These are phyloP conservation scores for Botrylloides violaceus DNA, from an alignment of 23 tunicate species.

Conservation along the genomic window DNA sequence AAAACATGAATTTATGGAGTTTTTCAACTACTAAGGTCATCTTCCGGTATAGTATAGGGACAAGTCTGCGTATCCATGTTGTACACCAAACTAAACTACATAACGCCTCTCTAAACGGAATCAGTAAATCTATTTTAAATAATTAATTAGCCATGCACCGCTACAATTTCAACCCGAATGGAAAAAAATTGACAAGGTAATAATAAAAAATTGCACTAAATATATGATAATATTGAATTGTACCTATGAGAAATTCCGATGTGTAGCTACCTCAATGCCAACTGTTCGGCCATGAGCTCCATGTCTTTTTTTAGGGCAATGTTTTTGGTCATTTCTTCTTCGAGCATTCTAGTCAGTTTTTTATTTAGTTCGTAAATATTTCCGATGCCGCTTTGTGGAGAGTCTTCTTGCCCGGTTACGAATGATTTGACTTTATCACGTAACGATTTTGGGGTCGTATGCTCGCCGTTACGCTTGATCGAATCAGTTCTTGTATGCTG, in stretches of 20 bases:
- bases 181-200: too few species aligned
- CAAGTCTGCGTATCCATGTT: too few species aligned
- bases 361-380: slow-evolving; percentile 74
- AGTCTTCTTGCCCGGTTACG: slow-evolving; percentile 75
- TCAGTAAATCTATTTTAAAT: too few species aligned
- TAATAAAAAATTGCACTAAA: neutral
- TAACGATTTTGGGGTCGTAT: slow-evolving; percentile 5
- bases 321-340: slow-evolving; percentile 93
- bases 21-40: too few species aligned
- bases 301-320: slow-evolving; percentile 57
- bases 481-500: slow-evolving; percentile 72
- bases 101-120: too few species aligned
- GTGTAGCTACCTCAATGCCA: neutral
- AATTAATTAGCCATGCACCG: too few species aligned
- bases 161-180: too few species aligned
- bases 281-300: slow-evolving; percentile 21
- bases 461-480: slow-evolving; percentile 11
- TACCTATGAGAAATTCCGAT: neutral
- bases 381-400: slow-evolving; percentile 31
- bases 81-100: too few species aligned
- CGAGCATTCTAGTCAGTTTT: slow-evolving; percentile 87
- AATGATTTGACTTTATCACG: slow-evolving; percentile 20
- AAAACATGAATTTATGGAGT: too few species aligned
- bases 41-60: too few species aligned
- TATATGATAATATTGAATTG: neutral